Conservation (phyloP, 2,888 invertebrate species). For the Listrodromus nycthemerus region DNA sequence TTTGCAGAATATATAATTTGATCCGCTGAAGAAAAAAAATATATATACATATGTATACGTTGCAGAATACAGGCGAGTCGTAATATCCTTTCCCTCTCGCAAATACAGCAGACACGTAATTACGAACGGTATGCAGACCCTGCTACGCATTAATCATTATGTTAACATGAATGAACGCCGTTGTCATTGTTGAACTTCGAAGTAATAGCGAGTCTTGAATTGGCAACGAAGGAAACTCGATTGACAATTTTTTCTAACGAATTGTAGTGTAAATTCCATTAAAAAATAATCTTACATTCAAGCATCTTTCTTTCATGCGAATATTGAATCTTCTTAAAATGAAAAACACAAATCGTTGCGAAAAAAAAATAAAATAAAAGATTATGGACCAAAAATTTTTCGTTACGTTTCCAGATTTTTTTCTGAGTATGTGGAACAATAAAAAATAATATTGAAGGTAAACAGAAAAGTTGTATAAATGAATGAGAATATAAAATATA, state of each 20-base stretch:
- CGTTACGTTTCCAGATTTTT: background rate
- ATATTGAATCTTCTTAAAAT: too few species aligned
- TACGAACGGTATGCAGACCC: conserved; percentile 1
- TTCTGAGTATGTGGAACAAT: too few species aligned
- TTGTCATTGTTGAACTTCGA: background rate
- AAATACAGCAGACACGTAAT: background rate
- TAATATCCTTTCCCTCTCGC: conserved; percentile 38
- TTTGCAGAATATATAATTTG: conserved; percentile 1
- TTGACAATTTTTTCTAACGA: conserved; percentile 8
- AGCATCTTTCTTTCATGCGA: too few species aligned
- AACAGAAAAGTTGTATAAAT: too few species aligned
- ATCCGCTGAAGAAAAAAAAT: background rate
- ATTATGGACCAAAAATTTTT: background rate
- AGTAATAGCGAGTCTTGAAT: background rate
- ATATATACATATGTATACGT: background rate
- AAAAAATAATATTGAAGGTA: too few species aligned
- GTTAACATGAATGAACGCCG: conserved; percentile 23
- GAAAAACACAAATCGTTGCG: too few species aligned
- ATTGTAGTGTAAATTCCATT: background rate
- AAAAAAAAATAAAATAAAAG: background rate
- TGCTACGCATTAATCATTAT: background rate
- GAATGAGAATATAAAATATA: too few species aligned
- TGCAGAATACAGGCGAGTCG: too few species aligned
- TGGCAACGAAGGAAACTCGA: conserved; percentile 2
- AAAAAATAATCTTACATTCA: background rate